Evolutionary conservation across 2,797 vertebrate species (phyloP).

Genomic region (Pseudomugil tenellus): DNA sequence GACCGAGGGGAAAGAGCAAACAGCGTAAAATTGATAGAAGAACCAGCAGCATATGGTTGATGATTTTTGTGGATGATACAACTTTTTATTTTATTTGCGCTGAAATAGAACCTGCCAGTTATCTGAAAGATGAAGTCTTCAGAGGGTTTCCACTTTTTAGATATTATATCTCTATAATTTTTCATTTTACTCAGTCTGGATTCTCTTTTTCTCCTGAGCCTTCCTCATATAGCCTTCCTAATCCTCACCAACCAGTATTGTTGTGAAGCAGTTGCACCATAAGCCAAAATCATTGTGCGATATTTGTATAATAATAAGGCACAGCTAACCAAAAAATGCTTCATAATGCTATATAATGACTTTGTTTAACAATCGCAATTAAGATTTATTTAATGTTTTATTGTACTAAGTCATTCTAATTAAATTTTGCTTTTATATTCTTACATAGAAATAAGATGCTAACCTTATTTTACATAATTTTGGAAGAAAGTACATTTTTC

Average conservation of each 20-base stretch:
- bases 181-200: not conserved
- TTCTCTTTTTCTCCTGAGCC: not conserved
- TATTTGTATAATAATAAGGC: no score
- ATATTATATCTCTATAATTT: not conserved
- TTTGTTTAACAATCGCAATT: no score
- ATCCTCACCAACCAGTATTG: no score
- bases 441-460: no score
- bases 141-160: constrained; percentile 9
- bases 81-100: constrained; percentile 22
- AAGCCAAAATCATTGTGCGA: not conserved
- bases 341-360: no score
- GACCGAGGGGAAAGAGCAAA: not conserved
- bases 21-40: constrained; percentile 2
- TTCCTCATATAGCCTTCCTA: no score
- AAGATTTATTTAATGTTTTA: no score
- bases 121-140: constrained; percentile 23
- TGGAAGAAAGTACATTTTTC: no score
- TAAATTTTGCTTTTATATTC: no score
- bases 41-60: constrained; percentile 1
- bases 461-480: no score
- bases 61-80: constrained; percentile 4
- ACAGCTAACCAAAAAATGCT: no score
- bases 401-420: no score
- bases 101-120: constrained; percentile 23
- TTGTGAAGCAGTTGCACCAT: not conserved